Percentiles rank a stretch among this genome's conserved stretches.
phyloP scores from a whole-genome alignment of 1,140 invertebrate genomes.

The Trichogramma pretiosum region DNA sequence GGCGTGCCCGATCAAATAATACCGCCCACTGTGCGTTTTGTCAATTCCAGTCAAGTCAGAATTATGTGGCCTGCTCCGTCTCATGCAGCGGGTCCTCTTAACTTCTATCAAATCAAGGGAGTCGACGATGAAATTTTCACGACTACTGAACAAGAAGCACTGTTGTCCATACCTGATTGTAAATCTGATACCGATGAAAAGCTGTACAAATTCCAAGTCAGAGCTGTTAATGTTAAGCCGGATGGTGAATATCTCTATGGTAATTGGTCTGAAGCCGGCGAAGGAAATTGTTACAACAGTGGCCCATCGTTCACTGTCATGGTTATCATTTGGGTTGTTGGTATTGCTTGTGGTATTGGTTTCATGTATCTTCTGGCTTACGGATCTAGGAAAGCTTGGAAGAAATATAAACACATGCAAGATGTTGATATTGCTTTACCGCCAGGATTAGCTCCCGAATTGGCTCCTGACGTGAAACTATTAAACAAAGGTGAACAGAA shows the following conservation, averaged over 20 bases:
- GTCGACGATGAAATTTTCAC: conserved; percentile 31
- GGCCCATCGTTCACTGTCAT: conserved; percentile 27
- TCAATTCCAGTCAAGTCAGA: conserved; percentile 42
- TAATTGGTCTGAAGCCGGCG: conserved; percentile 40
- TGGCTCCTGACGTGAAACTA: conserved; percentile 26
- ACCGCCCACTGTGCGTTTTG: conserved; percentile 42
- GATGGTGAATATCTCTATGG: conserved; percentile 33
- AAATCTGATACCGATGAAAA: conserved; percentile 29
- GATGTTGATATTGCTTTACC: conserved; percentile 51
- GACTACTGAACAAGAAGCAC: conserved; percentile 28
- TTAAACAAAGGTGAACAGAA: conserved; percentile 40
- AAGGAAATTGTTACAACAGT: conserved; percentile 39
- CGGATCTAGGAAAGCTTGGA: conserved; percentile 40
- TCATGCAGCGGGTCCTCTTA: conserved; percentile 52
- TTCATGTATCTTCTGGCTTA: conserved; percentile 32
- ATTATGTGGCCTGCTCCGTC: conserved; percentile 53
- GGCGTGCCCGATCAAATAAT: conserved; percentile 50
- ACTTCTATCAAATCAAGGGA: conserved; percentile 48
- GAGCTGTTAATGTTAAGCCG: conserved; percentile 39
- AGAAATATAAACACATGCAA: conserved; percentile 45
- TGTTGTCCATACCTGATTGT: conserved; percentile 38
- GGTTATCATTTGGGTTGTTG: conserved; percentile 38
- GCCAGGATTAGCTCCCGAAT: conserved; percentile 44
- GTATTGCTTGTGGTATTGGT: conserved; percentile 25
- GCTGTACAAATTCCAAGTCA: conserved; percentile 35